Percentiles rank a stretch among this genome's conserved stretches.
Evolutionary conservation across 2,888 invertebrate species (phyloP).

Genomic region (Lepidocyrtoides sp.): DNA sequence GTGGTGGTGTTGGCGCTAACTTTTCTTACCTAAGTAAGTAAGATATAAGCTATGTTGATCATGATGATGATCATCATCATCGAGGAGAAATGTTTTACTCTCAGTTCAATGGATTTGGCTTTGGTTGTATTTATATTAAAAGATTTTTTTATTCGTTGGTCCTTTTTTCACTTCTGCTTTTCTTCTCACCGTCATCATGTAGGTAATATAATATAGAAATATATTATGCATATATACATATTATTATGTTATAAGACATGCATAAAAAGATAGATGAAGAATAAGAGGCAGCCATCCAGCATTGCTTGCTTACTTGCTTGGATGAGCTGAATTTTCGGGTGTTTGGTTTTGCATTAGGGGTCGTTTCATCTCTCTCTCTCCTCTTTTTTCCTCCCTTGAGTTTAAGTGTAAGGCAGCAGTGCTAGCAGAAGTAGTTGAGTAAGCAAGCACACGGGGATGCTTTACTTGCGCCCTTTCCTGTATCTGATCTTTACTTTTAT

Average conservation of each 20-base stretch:
- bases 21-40: constrained; percentile 43
- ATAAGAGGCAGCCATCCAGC: constrained; percentile 60
- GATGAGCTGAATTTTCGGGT: constrained; percentile 83
- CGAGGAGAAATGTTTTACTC: constrained; percentile 74
- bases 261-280: constrained; percentile 24
- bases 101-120: constrained; percentile 76
- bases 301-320: constrained; percentile 81
- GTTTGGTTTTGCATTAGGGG: constrained; percentile 85
- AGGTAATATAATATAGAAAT: neutral
- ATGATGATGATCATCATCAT: constrained; percentile 43
- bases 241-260: constrained; percentile 27
- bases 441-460: constrained; percentile 33
- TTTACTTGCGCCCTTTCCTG: constrained; percentile 53
- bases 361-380: constrained; percentile 69
- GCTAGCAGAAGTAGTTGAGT: neutral
- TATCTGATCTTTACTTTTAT: constrained; percentile 62
- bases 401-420: neutral
- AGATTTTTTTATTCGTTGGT: constrained; percentile 74
- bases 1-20: neutral
- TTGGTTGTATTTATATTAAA: constrained; percentile 67
- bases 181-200: constrained; percentile 57
- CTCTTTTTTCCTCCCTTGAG: constrained; percentile 60
- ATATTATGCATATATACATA: constrained; percentile 26
- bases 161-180: constrained; percentile 74
- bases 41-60: constrained; percentile 9